Evolutionary conservation across 2,888 invertebrate genomes (phyloP).

Genomic region (Limnephilus marmoratus): DNA sequence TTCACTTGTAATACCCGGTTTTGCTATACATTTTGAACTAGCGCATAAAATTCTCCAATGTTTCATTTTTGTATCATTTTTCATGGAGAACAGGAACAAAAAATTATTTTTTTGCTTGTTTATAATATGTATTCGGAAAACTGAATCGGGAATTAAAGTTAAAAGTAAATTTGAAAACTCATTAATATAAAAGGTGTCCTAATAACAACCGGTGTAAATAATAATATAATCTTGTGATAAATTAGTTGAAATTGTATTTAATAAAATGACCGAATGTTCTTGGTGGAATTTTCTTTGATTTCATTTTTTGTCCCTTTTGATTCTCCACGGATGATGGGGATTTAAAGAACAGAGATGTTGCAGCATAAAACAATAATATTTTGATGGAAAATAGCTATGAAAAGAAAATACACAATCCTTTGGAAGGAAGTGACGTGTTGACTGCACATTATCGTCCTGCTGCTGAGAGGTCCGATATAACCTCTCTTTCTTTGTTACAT

Average conservation of each 20-base stretch:
- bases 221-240: slow-evolving; percentile 39
- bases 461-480: background rate
- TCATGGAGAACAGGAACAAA: background rate
- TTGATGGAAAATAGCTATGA: background rate
- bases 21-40: background rate
- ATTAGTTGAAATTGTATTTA: slow-evolving; percentile 47
- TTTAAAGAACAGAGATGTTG: background rate
- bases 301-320: background rate
- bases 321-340: background rate
- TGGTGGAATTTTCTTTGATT: slow-evolving; percentile 5
- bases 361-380: background rate
- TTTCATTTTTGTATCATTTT: background rate
- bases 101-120: background rate
- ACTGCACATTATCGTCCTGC: background rate
- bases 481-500: background rate
- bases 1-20: background rate
- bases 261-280: slow-evolving; percentile 41
- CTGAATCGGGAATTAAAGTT: background rate
- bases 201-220: slow-evolving; percentile 35
- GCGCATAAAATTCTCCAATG: background rate
- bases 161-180: background rate
- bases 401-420: background rate
- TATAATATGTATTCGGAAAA: background rate
- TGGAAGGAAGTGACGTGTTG: background rate
- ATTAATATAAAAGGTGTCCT: slow-evolving; percentile 20